A percentile compares a stretch with the other conserved stretches of the same genome.
These are phyloP conservation scores for Steinernema carpocapsae DNA, from an alignment of 2,888 invertebrate genomes.

Conservation along the genomic window DNA sequence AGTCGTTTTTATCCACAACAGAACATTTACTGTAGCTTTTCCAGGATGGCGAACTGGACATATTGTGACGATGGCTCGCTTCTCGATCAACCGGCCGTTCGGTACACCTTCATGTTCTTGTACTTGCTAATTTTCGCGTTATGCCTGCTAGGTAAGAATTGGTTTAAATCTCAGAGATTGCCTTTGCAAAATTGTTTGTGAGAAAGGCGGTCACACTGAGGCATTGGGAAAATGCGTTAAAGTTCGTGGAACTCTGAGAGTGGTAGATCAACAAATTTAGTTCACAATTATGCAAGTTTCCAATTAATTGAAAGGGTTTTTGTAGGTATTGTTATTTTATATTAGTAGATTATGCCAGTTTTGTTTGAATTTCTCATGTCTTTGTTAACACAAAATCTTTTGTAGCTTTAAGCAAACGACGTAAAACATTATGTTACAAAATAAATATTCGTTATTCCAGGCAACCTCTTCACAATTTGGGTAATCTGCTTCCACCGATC, in stretches of 20 bases:
- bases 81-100: conserved; percentile 52
- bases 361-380: no score
- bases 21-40: no score
- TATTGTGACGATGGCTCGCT: conserved; percentile 49
- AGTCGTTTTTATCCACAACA: no score
- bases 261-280: background rate
- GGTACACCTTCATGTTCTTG: conserved; percentile 52
- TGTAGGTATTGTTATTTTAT: no score
- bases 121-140: conserved; percentile 57
- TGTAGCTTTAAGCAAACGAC: no score
- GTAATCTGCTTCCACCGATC: conserved; percentile 83
- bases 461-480: conserved; percentile 84
- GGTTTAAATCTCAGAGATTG: no score
- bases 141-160: conserved; percentile 58
- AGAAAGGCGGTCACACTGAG: no score
- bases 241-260: background rate
- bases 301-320: no score
- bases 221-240: conserved; percentile 18
- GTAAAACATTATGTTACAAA: no score
- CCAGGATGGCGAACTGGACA: conserved; percentile 30
- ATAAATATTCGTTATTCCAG: conserved; percentile 72
- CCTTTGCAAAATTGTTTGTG: no score
- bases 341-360: no score
- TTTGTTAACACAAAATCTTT: no score
- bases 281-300: conserved; percentile 36